Conservation (phyloP, 2,113 vertebrate genomes). For the Australoheros scitulus region DNA sequence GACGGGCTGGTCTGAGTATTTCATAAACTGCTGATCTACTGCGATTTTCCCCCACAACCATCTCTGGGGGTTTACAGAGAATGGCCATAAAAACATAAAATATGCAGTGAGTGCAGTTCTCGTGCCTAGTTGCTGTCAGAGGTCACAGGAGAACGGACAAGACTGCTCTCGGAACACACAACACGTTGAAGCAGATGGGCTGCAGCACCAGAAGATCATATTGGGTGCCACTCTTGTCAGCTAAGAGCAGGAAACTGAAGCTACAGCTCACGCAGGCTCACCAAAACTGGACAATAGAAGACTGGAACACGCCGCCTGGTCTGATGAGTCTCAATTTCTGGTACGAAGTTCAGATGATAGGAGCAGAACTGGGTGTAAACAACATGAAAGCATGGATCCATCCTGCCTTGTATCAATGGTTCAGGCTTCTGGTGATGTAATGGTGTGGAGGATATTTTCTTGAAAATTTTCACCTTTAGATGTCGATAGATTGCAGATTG, state of each 20-base stretch:
- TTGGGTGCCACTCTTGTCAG: background rate
- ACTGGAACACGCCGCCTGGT: rapidly evolving
- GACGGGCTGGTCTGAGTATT: background rate
- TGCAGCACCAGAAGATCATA: background rate
- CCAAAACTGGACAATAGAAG: background rate
- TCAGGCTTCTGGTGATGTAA: background rate
- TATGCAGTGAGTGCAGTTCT: background rate
- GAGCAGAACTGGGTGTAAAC: background rate
- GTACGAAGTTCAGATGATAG: background rate
- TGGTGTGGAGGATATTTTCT: background rate
- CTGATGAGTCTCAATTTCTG: background rate
- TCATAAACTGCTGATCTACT: background rate
- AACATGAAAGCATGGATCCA: background rate
- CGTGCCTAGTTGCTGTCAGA: background rate
- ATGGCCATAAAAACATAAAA: background rate
- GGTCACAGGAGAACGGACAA: background rate
- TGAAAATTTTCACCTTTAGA: background rate
- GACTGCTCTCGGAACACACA: background rate
- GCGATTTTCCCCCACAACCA: background rate
- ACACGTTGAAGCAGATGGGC: background rate
- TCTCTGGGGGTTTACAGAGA: background rate
- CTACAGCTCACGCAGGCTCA: background rate
- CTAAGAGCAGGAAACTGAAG: background rate
- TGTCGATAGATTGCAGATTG: too few species aligned
- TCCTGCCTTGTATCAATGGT: background rate